Percentiles rank a stretch among this genome's conserved stretches.
Conservation (phyloP, 2,113 vertebrate genomes). For the Syngnathus scovelli region DNA sequence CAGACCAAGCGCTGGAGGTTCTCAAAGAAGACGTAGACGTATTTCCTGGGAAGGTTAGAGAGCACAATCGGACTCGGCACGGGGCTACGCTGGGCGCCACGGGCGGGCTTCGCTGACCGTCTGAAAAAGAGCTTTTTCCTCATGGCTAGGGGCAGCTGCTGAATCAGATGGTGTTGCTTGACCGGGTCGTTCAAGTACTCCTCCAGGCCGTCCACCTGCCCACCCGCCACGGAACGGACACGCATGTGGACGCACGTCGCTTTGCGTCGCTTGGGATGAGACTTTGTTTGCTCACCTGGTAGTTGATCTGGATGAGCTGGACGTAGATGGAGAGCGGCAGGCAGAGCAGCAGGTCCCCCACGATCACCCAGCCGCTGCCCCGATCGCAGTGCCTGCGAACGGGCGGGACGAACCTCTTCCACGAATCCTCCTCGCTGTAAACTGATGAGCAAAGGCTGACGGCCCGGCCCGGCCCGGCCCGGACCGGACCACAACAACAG, state of each 20-base stretch:
- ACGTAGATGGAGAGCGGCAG: conserved; percentile 85
- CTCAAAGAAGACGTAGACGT: conserved; percentile 87
- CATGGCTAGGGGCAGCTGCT: conserved; percentile 75
- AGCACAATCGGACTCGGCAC: not conserved
- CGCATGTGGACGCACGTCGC: no score
- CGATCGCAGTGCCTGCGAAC: conserved; percentile 78
- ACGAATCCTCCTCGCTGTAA: conserved; percentile 76
- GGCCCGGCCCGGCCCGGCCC: no score
- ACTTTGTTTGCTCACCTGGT: conserved; percentile 73
- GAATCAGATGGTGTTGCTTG: conserved; percentile 83
- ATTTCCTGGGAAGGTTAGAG: conserved; percentile 71
- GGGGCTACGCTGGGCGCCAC: not conserved
- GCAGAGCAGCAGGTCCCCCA: conserved; percentile 85
- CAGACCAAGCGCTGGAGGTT: conserved; percentile 83
- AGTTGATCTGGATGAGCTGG: conserved; percentile 89
- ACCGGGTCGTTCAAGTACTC: conserved; percentile 82
- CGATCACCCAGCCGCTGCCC: conserved; percentile 82
- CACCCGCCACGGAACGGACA: not conserved
- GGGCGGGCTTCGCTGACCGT: conserved; percentile 66
- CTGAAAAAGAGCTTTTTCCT: conserved; percentile 87
- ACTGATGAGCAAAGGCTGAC: conserved; percentile 66
- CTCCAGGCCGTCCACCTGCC: conserved; percentile 85
- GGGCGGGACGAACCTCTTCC: conserved; percentile 84
- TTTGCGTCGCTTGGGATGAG: no score
- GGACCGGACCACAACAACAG: not conserved